Base-by-base conservation (phyloP, 2,888 invertebrate genomes). In the Schizotus pectinicornis region DNA sequence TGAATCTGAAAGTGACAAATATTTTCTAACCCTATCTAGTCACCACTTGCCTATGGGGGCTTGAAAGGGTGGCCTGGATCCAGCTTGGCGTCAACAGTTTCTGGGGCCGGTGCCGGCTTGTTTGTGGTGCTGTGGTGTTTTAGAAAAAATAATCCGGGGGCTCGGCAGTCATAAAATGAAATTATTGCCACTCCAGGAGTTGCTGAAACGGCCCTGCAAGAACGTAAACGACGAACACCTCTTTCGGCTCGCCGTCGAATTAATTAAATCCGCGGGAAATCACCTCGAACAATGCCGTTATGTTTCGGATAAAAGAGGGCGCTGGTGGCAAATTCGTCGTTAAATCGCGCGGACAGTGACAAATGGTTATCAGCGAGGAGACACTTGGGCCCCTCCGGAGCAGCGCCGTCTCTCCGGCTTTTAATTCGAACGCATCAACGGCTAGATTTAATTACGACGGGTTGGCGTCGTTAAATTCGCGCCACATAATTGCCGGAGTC, bases 401-500 rank as follows among this genome's bases (percentile, higher is more conserved):
- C 11, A 38, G 2, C 1, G 2, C 45, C 42, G 22, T 22, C 22
- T 22, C 22, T 22, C 58, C 35, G 52, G 64, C 63, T 67, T 67
- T 67, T 67, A 67, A 69, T 67, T 67, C 51, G 59, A 69, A 65
- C 63, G 58, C 62, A 65, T 56, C 59, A 63, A 59, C 46, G 38
- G 3, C 61, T 67, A 65, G 65, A 69, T 69, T 69, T 68, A 68
- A 69, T 68, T 67, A 68, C 66, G 57, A 55, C 57, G 64, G 60
- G 67, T 62, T 54, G 58, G 64, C 64, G 62, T 58, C 46, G 43
- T 65, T 67, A 69, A 69, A 68, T 68, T 67, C 61, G 62, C 64
- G 61, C 66, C 69, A 64, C 69, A 65, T 69, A 69, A 69, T 69
- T 69, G 69, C 69, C 57, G 60, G 63, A 64, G 62, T 65, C 67